phyloP scores from a whole-genome alignment of 2,888 invertebrate genomes.

The Melinopterus prodromus region DNA sequence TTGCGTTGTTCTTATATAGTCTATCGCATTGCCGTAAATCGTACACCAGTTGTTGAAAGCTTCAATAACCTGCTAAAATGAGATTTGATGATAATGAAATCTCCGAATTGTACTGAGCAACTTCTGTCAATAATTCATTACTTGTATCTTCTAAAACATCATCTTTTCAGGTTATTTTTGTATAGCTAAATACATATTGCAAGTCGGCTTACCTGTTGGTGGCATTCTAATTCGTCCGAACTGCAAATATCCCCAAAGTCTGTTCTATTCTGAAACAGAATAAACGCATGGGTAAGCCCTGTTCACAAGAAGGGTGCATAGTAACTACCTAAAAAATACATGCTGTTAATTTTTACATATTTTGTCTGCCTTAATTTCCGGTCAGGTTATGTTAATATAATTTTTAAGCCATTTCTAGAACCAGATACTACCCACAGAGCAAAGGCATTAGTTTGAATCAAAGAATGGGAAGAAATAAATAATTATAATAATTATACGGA shows the following conservation, averaged over 20 bases:
- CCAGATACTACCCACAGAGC: too few species aligned
- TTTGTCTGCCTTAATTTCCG: background rate
- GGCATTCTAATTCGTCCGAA: conserved; percentile 75
- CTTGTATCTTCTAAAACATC: background rate
- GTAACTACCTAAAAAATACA: background rate
- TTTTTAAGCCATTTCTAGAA: background rate
- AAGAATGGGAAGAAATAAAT: too few species aligned
- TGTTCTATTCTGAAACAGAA: conserved; percentile 72
- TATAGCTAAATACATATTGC: too few species aligned
- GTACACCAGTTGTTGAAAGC: too few species aligned
- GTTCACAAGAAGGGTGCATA: conserved; percentile 11
- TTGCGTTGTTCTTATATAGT: too few species aligned
- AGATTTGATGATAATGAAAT: too few species aligned
- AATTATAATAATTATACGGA: too few species aligned
- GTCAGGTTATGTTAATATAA: background rate
- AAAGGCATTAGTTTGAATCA: too few species aligned
- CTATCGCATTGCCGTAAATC: too few species aligned
- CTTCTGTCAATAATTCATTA: too few species aligned
- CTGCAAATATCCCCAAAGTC: conserved; percentile 74
- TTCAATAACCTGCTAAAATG: too few species aligned
- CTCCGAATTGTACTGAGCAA: too few species aligned
- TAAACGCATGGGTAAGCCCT: conserved; percentile 31
- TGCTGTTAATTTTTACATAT: background rate
- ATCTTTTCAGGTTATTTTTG: background rate
- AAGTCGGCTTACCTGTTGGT: conserved; percentile 72